Evolutionary conservation across 1,140 invertebrate genomes (phyloP).

Genomic region (Philaenus spumarius): DNA sequence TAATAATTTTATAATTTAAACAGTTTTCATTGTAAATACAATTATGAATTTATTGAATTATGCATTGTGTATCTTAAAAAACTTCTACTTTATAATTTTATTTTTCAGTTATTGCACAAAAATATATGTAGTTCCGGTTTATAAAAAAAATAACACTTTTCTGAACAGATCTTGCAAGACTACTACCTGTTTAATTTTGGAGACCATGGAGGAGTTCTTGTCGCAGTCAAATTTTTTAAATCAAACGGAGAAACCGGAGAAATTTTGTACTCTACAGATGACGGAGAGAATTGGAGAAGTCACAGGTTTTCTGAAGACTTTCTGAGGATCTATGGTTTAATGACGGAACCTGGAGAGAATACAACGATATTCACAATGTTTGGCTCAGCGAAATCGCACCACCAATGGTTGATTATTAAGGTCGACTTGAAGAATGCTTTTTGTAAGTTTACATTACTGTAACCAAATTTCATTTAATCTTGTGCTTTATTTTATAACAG

Average conservation of each 20-base stretch:
- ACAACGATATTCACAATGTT: conserved; percentile 88
- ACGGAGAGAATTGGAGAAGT: conserved; percentile 72
- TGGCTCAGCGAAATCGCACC: conserved; percentile 65
- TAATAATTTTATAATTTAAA: too few relatives aligned
- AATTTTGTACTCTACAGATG: conserved; percentile 77
- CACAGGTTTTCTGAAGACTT: conserved; percentile 62
- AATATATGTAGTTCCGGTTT: too few relatives aligned
- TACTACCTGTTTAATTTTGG: conserved; percentile 84
- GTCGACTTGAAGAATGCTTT: conserved; percentile 70
- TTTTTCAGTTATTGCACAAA: too few relatives aligned
- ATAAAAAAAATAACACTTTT: too few relatives aligned
- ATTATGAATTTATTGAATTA: too few relatives aligned
- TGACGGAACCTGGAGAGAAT: conserved; percentile 89
- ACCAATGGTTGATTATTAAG: conserved; percentile 84
- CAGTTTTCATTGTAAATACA: too few relatives aligned
- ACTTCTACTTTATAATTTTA: too few relatives aligned
- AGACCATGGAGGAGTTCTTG: conserved; percentile 82
- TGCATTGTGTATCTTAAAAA: too few relatives aligned
- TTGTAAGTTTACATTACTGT: conserved; percentile 35
- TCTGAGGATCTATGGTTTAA: conserved; percentile 73
- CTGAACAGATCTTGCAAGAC: conserved; percentile 61
- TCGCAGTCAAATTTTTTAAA: conserved; percentile 76
- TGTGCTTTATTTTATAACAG: not conserved
- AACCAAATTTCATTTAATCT: not conserved
- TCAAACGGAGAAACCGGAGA: conserved; percentile 62